These are phyloP conservation scores for Porites cylindrica DNA, from an alignment of 92 coral and sea anemone species.

Conservation along the genomic window DNA sequence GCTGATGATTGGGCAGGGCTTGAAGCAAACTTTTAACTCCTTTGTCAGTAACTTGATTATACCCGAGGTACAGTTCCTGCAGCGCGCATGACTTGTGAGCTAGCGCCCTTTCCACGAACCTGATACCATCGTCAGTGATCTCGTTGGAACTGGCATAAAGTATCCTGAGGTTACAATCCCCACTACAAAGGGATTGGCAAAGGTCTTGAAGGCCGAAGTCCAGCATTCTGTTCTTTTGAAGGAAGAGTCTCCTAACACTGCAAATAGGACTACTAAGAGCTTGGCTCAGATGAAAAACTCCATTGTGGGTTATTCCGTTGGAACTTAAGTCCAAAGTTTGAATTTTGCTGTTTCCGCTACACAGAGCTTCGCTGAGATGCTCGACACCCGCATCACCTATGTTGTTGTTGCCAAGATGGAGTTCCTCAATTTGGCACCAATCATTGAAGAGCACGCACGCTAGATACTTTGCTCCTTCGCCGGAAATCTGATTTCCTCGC, in stretches of 20 bases:
- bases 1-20: conserved; percentile 38
- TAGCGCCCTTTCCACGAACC: conserved; percentile 33
- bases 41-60: conserved; percentile 48
- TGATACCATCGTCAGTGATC: conserved; percentile 49
- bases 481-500: conserved; percentile 38
- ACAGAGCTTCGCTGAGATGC: conserved; percentile 60
- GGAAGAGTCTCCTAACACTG: conserved; percentile 35
- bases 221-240: conserved; percentile 37
- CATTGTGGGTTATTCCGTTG: conserved; percentile 50
- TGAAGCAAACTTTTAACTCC: conserved; percentile 47
- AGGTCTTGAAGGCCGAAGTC: conserved; percentile 51
- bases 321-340: conserved; percentile 56
- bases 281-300: conserved; percentile 22
- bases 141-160: conserved; percentile 50
- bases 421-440: conserved; percentile 46
- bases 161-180: conserved; percentile 33
- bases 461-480: conserved; percentile 53
- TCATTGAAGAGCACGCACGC: conserved; percentile 58
- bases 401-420: conserved; percentile 63
- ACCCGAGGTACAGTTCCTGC: conserved; percentile 52
- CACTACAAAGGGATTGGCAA: conserved; percentile 40
- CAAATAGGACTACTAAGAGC: conserved; percentile 45
- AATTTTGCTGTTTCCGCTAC: conserved; percentile 45
- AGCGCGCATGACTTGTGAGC: conserved; percentile 45
- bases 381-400: conserved; percentile 54